These are phyloP conservation scores for Danaus plexippus DNA, from an alignment of 1,140 invertebrate species.

Conservation along the genomic window DNA sequence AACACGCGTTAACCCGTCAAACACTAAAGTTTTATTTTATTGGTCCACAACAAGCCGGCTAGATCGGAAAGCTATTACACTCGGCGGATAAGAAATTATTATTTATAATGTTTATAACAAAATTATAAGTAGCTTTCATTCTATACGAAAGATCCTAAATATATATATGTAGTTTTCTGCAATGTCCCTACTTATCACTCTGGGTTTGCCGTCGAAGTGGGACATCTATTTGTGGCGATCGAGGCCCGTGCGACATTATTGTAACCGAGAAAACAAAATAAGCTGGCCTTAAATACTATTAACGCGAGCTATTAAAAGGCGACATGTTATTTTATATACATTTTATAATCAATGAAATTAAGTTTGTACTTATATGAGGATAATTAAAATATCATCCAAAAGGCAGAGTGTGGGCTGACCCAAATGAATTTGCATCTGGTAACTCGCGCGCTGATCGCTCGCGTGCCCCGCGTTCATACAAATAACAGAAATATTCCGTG, in stretches of 20 bases:
- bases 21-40: conserved; percentile 43
- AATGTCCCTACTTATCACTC: conserved; percentile 58
- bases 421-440: conserved; percentile 54
- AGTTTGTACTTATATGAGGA: no score
- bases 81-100: not conserved
- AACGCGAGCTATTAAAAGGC: no score
- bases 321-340: no score
- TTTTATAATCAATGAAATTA: no score
- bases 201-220: conserved; percentile 61
- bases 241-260: conserved; percentile 66
- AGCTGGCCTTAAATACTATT: no score
- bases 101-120: conserved; percentile 3
- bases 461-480: conserved; percentile 22
- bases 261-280: conserved; percentile 31
- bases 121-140: conserved; percentile 14
- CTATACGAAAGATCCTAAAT: conserved; percentile 33
- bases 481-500: conserved; percentile 6
- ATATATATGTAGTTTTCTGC: conserved; percentile 49
- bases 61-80: conserved; percentile 4
- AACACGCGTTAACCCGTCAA: conserved; percentile 42
- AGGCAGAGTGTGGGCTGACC: conserved; percentile 56
- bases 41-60: conserved; percentile 24
- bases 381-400: conserved; percentile 18
- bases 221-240: conserved; percentile 64
- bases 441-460: conserved; percentile 36